Evolutionary conservation across 2,797 vertebrate genomes (phyloP), one percentile per base, ranked within the genome.

Genomic region (Aldrovandia affinis): DNA sequence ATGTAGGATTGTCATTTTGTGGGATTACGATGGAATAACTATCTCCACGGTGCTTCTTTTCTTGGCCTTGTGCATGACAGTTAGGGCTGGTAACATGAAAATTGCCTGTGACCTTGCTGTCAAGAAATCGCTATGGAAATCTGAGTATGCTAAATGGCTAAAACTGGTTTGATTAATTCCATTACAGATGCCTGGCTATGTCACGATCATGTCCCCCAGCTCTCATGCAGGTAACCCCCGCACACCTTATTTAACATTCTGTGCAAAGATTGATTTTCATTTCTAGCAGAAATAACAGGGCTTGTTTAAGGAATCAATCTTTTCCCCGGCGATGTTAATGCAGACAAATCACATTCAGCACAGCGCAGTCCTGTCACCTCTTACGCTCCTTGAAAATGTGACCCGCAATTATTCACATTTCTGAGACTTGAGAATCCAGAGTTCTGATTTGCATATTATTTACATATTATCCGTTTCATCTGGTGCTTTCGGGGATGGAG

Each of bases 121-220:
- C 54, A 59, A 83, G 57, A 59, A 36, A 61, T 59, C 70, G 59
- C 70, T 18, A 44, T 36, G 25, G 65, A 39, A 18, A 70, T 70
- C 3, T 36, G 65, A 12, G 82, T 15, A 59, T 77, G n/a, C 70
- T 39, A 77, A 83, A 83, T 77, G 28, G 44, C 77, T n/a, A 75
- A n/a, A 83, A 77, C 82, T 30, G 50, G 70, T 83, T 55, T 78
- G 78, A 78, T 83, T 59, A 77, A 73, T 83, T 54, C 75, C 30
- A 83, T 83, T 59, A n/a, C 52, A 30, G 70, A 78, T 44, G 28
- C 73, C 81, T 75, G 55, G 57, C 52, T 57, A n/a, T 57, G 30
- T 57, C 15, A 33, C 82, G 75, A 59, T 75, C 5, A 83, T n/a
- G 20, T 39, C 36, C 54, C 8, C 5, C 36, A 39, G 52, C 82